Evolutionary conservation across 2,888 invertebrate species (phyloP).

Genomic region (Cheilosia vernalis): DNA sequence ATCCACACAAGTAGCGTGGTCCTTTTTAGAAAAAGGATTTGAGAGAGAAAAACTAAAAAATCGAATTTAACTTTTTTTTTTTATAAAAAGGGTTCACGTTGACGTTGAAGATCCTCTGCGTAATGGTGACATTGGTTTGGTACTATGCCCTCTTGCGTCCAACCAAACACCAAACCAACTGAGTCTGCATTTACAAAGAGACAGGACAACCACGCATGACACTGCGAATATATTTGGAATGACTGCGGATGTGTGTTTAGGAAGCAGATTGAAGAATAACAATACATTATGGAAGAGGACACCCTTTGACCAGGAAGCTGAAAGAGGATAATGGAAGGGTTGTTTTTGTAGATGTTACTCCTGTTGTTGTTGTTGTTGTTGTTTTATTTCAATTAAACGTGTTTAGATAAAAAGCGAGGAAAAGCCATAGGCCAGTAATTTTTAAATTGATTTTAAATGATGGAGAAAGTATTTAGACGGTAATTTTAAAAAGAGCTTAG

Average conservation of each 20-base stretch:
- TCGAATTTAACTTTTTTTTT: conserved; percentile 33
- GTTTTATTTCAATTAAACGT: conserved; percentile 12
- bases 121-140: conserved; percentile 27
- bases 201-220: conserved; percentile 58
- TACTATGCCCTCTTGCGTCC: conserved; percentile 37
- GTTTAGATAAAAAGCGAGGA: too few species aligned
- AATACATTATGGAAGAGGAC: conserved; percentile 50
- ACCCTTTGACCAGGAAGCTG: conserved; percentile 63
- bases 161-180: conserved; percentile 6
- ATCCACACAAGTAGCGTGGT: conserved; percentile 13
- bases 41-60: conserved; percentile 55
- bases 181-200: conserved; percentile 30
- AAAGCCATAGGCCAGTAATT: too few species aligned
- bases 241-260: conserved; percentile 41
- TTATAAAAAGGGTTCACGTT: conserved; percentile 64
- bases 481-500: too few species aligned
- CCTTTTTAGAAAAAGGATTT: conserved; percentile 29
- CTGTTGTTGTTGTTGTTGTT: conserved; percentile 42
- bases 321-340: conserved; percentile 56
- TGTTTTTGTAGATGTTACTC: conserved; percentile 44
- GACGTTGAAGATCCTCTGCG: conserved; percentile 54
- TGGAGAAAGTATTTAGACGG: too few species aligned
- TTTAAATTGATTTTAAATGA: too few species aligned
- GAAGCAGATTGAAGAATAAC: conserved; percentile 49
- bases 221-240: conserved; percentile 55